Base-by-base conservation (phyloP, 2,888 invertebrate genomes). In the Lysandra coridon region DNA sequence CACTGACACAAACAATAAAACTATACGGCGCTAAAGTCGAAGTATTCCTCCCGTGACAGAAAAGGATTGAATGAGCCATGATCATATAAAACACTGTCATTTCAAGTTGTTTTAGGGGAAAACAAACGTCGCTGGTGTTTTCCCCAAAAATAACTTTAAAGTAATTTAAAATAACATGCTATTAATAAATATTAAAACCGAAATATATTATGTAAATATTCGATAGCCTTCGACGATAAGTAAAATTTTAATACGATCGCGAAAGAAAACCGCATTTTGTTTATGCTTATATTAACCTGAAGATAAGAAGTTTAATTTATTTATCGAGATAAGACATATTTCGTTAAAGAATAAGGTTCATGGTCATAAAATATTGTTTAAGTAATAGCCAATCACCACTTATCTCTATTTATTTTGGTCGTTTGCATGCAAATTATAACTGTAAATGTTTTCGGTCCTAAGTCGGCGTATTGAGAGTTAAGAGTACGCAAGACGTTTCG, bases 381-480 rank as follows among this genome's bases (percentile, higher is more conserved):
- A 76, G 76, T 76, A 76, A 76, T 53, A 76, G 76, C 76, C 76
- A 76, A 57, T 76, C 57, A 76, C 30, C 17, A 33, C 76, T 76
- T 76, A 76, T 76, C 30, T 76, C 30, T 76, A 76, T 57, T 57
- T 57, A 33, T 44, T 76, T 57, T 33, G 76, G 83, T 83, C 84
- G 90, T 90, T 89, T 88, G 85, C 86, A 89, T 89, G 87, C 86
- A 86, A 89, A 88, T 87, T 85, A 85, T 86, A 83, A 86, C 85
- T 86, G 83, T 82, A 82, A 83, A 85, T 85, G 82, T 83, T 85
- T 83, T 84, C 80, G 83, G 78, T 83, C 83, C 83, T 57, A 76
- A 57, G 33, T 33, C 33, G 30, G 14, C 17, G 57, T 33, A 30
- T 57, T 57, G 1, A 57, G 57, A 57, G 57, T 57, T 57, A 17